Evolutionary conservation across 2,113 vertebrate genomes (phyloP).

Genomic region (Saccopteryx leptura): DNA sequence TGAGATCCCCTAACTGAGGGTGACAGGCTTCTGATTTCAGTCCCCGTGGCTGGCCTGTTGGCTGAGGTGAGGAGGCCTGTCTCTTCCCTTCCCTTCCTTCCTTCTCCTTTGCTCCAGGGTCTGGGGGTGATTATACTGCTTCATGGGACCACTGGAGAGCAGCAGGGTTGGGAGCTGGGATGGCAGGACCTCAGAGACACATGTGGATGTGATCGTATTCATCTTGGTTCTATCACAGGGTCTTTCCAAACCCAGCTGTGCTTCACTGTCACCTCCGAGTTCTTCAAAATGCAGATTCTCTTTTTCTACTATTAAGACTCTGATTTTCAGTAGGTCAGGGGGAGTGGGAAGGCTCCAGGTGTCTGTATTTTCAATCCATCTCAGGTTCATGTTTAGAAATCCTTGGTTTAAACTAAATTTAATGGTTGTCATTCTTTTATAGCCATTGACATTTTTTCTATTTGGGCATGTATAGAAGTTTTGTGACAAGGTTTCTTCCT

Average conservation of each 20-base stretch:
- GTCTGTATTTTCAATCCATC: background rate
- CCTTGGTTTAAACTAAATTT: background rate
- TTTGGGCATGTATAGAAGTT: conserved; percentile 14
- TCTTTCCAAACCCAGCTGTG: background rate
- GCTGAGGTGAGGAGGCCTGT: background rate
- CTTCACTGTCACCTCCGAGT: background rate
- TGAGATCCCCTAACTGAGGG: background rate
- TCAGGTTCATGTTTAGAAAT: conserved; percentile 32
- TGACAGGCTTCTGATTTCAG: background rate
- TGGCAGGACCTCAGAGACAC: too few species aligned
- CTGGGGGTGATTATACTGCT: background rate
- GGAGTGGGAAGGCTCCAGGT: background rate
- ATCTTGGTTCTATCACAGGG: background rate
- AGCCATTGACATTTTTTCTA: background rate
- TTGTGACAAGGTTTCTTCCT: background rate
- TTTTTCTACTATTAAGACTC: background rate
- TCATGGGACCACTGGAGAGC: background rate
- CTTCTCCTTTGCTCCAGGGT: background rate
- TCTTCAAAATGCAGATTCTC: background rate
- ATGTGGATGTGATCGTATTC: rapidly evolving
- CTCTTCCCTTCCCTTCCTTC: background rate
- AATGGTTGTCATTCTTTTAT: background rate
- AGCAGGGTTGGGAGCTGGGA: background rate
- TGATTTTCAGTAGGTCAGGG: background rate
- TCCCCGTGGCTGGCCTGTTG: background rate